These are phyloP conservation scores for Drosophila repleta DNA, from an alignment of 1,140 invertebrate species.

Conservation along the genomic window DNA sequence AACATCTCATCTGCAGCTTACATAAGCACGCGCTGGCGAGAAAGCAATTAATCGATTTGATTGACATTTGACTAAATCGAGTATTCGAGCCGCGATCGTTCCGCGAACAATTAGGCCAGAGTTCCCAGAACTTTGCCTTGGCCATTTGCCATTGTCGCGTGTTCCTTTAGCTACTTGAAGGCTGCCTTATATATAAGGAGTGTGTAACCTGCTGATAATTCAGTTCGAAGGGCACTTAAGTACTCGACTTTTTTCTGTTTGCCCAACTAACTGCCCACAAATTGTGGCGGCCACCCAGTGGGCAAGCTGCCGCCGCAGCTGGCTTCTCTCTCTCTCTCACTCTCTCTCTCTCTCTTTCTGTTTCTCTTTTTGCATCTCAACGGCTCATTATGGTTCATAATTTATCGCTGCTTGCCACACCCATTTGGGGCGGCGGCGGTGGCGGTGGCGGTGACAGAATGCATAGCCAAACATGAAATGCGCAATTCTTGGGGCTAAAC, in stretches of 20 bases:
- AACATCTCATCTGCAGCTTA: too few species aligned
- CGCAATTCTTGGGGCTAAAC: constrained; percentile 56
- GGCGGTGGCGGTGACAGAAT: not conserved
- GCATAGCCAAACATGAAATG: constrained; percentile 6
- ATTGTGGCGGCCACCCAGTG: constrained; percentile 15
- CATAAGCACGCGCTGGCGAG: too few species aligned
- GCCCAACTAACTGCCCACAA: constrained; percentile 4
- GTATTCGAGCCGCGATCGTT: too few species aligned
- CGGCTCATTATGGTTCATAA: constrained; percentile 74
- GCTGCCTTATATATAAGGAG: not conserved
- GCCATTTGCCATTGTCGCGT: not conserved
- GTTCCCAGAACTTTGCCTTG: not conserved
- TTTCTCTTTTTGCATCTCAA: constrained; percentile 56
- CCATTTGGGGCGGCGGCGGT: constrained; percentile 1
- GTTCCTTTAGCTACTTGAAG: not conserved
- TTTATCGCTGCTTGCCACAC: constrained; percentile 55
- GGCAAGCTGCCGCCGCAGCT: too few species aligned
- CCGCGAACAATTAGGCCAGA: not conserved
- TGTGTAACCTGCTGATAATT: not conserved
- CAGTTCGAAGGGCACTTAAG: not conserved
- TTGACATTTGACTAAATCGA: too few species aligned
- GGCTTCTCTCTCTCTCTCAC: not conserved
- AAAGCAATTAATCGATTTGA: too few species aligned
- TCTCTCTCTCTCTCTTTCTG: not conserved
- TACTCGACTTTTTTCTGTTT: not conserved